Conservation (phyloP, 2,888 invertebrate species). For the Nephrocerus scutellatus region DNA sequence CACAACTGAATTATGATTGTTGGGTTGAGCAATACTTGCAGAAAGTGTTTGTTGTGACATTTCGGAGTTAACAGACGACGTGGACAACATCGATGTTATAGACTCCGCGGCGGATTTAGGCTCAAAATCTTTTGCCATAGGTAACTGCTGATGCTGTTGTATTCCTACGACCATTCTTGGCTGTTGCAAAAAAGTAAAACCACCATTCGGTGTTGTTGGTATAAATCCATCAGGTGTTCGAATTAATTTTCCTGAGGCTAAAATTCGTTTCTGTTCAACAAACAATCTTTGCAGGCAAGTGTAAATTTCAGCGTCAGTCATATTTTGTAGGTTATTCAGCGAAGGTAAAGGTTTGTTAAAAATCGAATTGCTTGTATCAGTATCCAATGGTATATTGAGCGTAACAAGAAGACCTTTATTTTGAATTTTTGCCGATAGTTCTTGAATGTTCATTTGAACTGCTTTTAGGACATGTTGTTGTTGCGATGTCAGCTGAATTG, state of each 20-base stretch:
- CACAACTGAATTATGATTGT: slow-evolving; percentile 45
- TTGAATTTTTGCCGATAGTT: slow-evolving; percentile 53
- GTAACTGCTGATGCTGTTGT: slow-evolving; percentile 19
- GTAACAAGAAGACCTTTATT: slow-evolving; percentile 43
- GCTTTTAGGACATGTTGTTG: slow-evolving; percentile 62
- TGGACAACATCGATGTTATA: background rate
- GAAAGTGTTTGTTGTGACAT: slow-evolving; percentile 29
- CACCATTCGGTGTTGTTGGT: slow-evolving; percentile 38
- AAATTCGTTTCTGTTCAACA: slow-evolving; percentile 63
- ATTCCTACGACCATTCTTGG: slow-evolving; percentile 14
- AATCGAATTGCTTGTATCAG: slow-evolving; percentile 41
- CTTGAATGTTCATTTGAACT: slow-evolving; percentile 63
- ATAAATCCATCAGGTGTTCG: slow-evolving; percentile 50
- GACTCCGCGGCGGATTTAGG: slow-evolving; percentile 3
- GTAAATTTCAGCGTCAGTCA: slow-evolving; percentile 52
- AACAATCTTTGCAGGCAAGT: slow-evolving; percentile 54
- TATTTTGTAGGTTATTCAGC: slow-evolving; percentile 41
- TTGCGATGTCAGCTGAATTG: slow-evolving; percentile 66
- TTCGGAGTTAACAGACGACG: slow-evolving; percentile 23
- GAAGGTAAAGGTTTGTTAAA: slow-evolving; percentile 45
- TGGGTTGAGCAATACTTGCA: slow-evolving; percentile 45
- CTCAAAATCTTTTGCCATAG: too few species aligned
- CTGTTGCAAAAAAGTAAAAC: slow-evolving; percentile 33
- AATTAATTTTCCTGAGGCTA: slow-evolving; percentile 63
- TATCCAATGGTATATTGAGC: slow-evolving; percentile 41